Percentiles rank a stretch among this genome's conserved stretches.
These are phyloP conservation scores for Drosophila austrosaltans DNA, from an alignment of 2,888 invertebrate species.

Conservation along the genomic window DNA sequence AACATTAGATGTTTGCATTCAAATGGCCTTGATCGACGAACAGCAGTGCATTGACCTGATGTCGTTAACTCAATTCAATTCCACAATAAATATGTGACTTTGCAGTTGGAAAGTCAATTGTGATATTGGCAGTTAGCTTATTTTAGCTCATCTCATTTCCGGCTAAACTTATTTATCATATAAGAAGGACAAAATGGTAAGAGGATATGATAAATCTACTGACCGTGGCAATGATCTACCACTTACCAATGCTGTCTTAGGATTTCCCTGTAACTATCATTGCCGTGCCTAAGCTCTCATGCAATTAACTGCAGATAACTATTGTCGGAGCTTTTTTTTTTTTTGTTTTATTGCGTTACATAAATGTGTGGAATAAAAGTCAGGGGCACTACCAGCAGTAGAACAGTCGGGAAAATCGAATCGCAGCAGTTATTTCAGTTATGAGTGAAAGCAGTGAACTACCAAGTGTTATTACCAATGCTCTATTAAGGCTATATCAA, in stretches of 20 bases:
- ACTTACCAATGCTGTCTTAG: too few species aligned
- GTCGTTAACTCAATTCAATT: not conserved
- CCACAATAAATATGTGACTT: not conserved
- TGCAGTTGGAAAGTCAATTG: not conserved
- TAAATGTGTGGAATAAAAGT: slow-evolving; percentile 4
- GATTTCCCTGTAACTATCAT: not conserved
- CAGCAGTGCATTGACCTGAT: slow-evolving; percentile 12
- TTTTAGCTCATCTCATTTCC: not conserved
- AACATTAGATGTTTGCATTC: slow-evolving; percentile 18
- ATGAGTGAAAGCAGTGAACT: slow-evolving; percentile 36
- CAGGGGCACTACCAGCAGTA: slow-evolving; percentile 5
- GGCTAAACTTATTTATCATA: not conserved
- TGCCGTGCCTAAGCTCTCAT: not conserved
- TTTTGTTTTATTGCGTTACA: not conserved
- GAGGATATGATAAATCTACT: not conserved
- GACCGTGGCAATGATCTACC: not conserved
- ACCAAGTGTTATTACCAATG: slow-evolving; percentile 19
- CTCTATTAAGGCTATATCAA: slow-evolving; percentile 23
- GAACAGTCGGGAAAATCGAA: slow-evolving; percentile 31
- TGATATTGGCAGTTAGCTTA: not conserved
- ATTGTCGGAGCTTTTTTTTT: not conserved
- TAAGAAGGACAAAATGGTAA: not conserved
- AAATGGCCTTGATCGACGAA: slow-evolving; percentile 15
- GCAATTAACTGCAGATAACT: slow-evolving; percentile 5
- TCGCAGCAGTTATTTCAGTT: slow-evolving; percentile 12